Percentiles rank a stretch among this genome's conserved stretches.
phyloP scores from a whole-genome alignment of 2,797 vertebrate genomes.

The Balearica regulorum region DNA sequence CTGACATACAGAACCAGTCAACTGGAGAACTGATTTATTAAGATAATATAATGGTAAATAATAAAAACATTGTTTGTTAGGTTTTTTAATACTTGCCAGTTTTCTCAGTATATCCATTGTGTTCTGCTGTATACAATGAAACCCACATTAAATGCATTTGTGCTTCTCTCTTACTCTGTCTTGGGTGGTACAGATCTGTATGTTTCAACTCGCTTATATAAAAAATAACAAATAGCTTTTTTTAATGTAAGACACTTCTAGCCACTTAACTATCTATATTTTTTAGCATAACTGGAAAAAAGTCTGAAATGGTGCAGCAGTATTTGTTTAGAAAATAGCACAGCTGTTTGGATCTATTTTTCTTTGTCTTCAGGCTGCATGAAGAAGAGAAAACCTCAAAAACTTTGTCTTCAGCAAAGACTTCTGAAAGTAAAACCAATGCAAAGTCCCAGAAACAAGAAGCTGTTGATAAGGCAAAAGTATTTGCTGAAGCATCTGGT shows the following conservation, averaged over 20 bases:
- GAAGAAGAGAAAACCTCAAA: constrained; percentile 94
- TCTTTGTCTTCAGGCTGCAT: constrained; percentile 81
- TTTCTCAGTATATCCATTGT: background rate
- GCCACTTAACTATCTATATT: background rate
- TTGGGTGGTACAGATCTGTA: background rate
- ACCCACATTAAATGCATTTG: background rate
- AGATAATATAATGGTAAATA: background rate
- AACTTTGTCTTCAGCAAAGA: constrained; percentile 67
- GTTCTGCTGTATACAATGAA: background rate
- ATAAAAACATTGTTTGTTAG: background rate
- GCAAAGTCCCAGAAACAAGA: constrained; percentile 57
- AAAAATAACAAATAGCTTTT: background rate
- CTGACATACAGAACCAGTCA: background rate
- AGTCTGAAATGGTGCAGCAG: background rate
- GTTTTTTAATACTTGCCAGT: background rate
- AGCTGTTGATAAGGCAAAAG: constrained; percentile 21
- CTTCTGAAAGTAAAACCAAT: constrained; percentile 36
- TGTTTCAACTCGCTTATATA: background rate
- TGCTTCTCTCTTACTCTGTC: background rate
- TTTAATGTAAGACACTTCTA: background rate
- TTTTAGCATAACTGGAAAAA: background rate
- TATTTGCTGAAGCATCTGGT: constrained; percentile 52
- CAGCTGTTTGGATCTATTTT: background rate
- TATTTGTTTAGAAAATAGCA: background rate
- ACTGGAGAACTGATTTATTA: background rate